A percentile compares a stretch with the other conserved stretches of the same genome.
phyloP scores from a whole-genome alignment of 2,888 invertebrate species.

The Pollenia angustigena region DNA sequence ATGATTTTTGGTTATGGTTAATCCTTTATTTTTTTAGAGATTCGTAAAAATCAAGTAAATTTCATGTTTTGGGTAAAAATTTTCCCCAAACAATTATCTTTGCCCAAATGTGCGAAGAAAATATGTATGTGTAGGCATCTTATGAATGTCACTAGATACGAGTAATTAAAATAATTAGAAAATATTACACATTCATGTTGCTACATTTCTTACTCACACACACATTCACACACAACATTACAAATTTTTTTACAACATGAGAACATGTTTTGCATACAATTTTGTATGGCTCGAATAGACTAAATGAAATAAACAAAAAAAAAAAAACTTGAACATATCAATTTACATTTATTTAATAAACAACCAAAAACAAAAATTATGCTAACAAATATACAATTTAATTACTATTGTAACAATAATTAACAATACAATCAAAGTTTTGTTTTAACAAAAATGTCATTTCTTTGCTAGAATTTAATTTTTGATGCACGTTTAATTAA shows the following conservation, averaged over 20 bases:
- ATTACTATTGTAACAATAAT: slow-evolving; percentile 4
- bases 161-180: too few species aligned
- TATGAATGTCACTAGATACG: too few species aligned
- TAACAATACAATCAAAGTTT: slow-evolving; percentile 14
- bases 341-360: slow-evolving; percentile 59
- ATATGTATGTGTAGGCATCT: too few species aligned
- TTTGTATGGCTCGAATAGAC: slow-evolving; percentile 59
- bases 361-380: slow-evolving; percentile 34
- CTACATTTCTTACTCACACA: neutral
- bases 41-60: too few species aligned
- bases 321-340: slow-evolving; percentile 70
- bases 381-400: slow-evolving; percentile 5
- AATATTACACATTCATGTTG: neutral
- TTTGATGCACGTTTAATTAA: slow-evolving; percentile 51
- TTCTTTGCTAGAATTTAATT: neutral
- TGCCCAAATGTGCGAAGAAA: too few species aligned
- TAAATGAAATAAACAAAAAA: slow-evolving; percentile 59
- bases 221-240: neutral
- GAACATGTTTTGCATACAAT: neutral
- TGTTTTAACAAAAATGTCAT: neutral
- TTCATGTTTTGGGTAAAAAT: too few species aligned
- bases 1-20: too few species aligned
- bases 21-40: too few species aligned
- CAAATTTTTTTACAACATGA: neutral
- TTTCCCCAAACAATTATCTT: too few species aligned